These are phyloP conservation scores for Hesperia comma DNA, from an alignment of 2,888 invertebrate species.

Conservation along the genomic window DNA sequence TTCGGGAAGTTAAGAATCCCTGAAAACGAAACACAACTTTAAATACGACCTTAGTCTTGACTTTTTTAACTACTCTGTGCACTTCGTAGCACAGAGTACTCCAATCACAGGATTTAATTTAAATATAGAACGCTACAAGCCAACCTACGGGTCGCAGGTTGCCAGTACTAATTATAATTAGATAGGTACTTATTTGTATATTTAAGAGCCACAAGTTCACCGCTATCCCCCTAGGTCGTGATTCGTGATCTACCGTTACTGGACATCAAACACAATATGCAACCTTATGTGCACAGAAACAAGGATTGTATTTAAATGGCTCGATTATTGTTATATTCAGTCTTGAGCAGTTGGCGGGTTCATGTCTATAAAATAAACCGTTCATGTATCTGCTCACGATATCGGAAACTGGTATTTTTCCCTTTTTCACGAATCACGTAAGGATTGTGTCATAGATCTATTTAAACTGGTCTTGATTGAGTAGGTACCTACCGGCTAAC, in stretches of 20 bases:
- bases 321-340: background rate
- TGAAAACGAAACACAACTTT: too few relatives aligned
- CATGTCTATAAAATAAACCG: conserved; percentile 30
- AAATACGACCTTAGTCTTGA: too few relatives aligned
- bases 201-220: conserved; percentile 31
- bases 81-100: background rate
- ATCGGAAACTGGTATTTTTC: conserved; percentile 9
- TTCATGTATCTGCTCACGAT: conserved; percentile 30
- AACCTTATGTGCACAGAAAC: background rate
- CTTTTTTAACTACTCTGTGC: too few relatives aligned
- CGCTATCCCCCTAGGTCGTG: conserved; percentile 33
- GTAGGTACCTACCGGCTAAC: too few relatives aligned
- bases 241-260: conserved; percentile 34
- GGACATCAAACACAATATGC: background rate
- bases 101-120: background rate
- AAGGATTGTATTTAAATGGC: background rate
- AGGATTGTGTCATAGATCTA: background rate
- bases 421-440: conserved; percentile 3
- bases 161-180: conserved; percentile 31
- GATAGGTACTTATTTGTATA: conserved; percentile 26
- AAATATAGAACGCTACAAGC: background rate
- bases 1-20: too few relatives aligned
- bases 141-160: conserved; percentile 11
- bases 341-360: conserved; percentile 17
- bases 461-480: background rate